Percentiles rank a stretch among this genome's conserved stretches.
These are phyloP conservation scores for Drosophila dives DNA, from an alignment of 2,888 invertebrate species.

Conservation along the genomic window DNA sequence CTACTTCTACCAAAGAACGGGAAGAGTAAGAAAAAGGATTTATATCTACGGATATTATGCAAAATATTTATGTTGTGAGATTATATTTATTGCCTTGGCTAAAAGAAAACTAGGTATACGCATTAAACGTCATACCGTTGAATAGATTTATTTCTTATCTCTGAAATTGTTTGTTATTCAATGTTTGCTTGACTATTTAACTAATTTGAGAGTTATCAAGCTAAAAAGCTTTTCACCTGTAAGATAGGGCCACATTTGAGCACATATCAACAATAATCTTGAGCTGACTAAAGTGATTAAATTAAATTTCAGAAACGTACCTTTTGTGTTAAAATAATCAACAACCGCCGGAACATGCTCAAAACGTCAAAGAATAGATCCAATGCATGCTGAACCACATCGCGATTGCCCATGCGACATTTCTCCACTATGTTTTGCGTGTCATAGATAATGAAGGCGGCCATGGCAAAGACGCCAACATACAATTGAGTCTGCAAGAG, in stretches of 20 bases:
- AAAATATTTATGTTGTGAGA: slow-evolving; percentile 64
- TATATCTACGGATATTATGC: neutral
- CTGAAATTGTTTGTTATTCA: slow-evolving; percentile 32
- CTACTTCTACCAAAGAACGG: slow-evolving; percentile 40
- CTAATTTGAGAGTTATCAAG: slow-evolving; percentile 40
- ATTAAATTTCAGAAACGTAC: slow-evolving; percentile 85
- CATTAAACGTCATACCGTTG: slow-evolving; percentile 61
- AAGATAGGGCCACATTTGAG: slow-evolving; percentile 39
- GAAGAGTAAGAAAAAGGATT: neutral
- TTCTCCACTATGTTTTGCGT: slow-evolving; percentile 99
- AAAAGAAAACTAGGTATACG: slow-evolving; percentile 38
- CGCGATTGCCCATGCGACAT: slow-evolving; percentile 94
- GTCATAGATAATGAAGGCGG: slow-evolving; percentile 97
- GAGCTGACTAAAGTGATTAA: slow-evolving; percentile 4
- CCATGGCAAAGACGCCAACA: slow-evolving; percentile 95
- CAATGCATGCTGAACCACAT: slow-evolving; percentile 96
- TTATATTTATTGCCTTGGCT: slow-evolving; percentile 74
- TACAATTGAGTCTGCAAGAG: slow-evolving; percentile 91
- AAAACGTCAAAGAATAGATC: slow-evolving; percentile 98
- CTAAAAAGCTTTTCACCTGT: slow-evolving; percentile 75
- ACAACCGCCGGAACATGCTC: slow-evolving; percentile 95
- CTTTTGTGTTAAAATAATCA: slow-evolving; percentile 96
- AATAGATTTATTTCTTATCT: slow-evolving; percentile 32
- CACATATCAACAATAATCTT: slow-evolving; percentile 21
- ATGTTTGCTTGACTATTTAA: slow-evolving; percentile 19